These are phyloP conservation scores for Lordiphosa mommai DNA, from an alignment of 1,140 invertebrate genomes.

Conservation along the genomic window DNA sequence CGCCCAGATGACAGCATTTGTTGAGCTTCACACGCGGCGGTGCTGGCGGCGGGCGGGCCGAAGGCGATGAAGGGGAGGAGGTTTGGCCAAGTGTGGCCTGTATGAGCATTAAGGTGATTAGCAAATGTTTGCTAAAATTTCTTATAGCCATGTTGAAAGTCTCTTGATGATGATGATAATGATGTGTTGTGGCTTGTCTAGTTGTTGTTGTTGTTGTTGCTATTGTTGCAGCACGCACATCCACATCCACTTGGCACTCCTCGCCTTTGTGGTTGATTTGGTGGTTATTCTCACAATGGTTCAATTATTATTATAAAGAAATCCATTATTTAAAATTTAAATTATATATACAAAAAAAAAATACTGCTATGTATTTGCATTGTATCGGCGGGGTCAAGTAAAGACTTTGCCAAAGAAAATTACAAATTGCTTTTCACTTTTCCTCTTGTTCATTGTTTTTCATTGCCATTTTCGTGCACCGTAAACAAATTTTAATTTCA, in stretches of 20 bases:
- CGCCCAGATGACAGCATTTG: conserved; percentile 75
- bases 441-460: conserved; percentile 24
- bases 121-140: background rate
- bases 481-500: background rate
- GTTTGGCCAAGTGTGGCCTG: background rate
- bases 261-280: background rate
- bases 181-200: conserved; percentile 3
- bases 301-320: too few relatives aligned
- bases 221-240: background rate
- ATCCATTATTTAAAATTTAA: too few relatives aligned
- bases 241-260: conserved; percentile 8
- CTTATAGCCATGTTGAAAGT: background rate
- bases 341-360: too few relatives aligned
- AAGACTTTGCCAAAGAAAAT: too few relatives aligned
- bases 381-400: conserved; percentile 35
- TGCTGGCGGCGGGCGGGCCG: conserved; percentile 15
- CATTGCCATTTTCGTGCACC: conserved; percentile 27
- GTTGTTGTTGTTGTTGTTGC: background rate
- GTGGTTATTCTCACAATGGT: too few relatives aligned
- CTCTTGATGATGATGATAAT: background rate
- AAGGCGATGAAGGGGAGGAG: background rate
- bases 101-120: conserved; percentile 2
- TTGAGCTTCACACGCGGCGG: conserved; percentile 61
- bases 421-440: conserved; percentile 45
- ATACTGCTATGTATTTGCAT: conserved; percentile 15